Base-by-base conservation (phyloP, 1,140 invertebrate genomes). In the Bilobella aurantiaca region DNA sequence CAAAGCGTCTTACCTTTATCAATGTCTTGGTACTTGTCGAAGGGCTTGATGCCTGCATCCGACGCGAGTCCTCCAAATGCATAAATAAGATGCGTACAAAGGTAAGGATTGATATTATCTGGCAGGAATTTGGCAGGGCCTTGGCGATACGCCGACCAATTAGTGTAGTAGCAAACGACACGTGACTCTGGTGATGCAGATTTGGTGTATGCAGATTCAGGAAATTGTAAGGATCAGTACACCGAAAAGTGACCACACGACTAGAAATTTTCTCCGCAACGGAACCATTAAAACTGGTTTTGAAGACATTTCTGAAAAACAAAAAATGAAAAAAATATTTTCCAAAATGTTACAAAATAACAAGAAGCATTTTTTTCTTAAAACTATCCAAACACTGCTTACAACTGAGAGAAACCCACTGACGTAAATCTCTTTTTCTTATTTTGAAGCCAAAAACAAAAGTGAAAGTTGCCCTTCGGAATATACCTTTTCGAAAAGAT, bases 11-110 rank as follows among this genome's bases (percentile, higher is more conserved):
- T 81, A 92, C 91, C 91, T 86, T 94, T 90, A 76, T 95, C 91
- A 74, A 95, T 88, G 76, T 96, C 92, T 78, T 95, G 92, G 77
- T 93, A 95, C 74, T 93, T 93, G 78, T 96, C 93, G 75, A 93
- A 94, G 1, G 91, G 89, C 73, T 90, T 89, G 63, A 96, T 79
- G 28, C 89, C 86, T 76, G 92, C 92, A 73, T 94, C 90, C 76
- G 90, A 91, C 62, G 88, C 91, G 74, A 96, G 87, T 28, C 91
- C 91, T 59, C 90, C 93, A 77, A 96, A 96, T 2, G 93, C 92
- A 76, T 95, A 96, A 57, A 96, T 87, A 61, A 97, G 81, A 83
- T 96, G 93, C 14, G 93, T 95, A 78, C 93, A 97, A 29, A 96
- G 81, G 76, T 93, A 93, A 25, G 92, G 92, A 81, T 95, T 95